phyloP scores from a whole-genome alignment of 2,888 invertebrate genomes.

The Drosophila monieri region DNA sequence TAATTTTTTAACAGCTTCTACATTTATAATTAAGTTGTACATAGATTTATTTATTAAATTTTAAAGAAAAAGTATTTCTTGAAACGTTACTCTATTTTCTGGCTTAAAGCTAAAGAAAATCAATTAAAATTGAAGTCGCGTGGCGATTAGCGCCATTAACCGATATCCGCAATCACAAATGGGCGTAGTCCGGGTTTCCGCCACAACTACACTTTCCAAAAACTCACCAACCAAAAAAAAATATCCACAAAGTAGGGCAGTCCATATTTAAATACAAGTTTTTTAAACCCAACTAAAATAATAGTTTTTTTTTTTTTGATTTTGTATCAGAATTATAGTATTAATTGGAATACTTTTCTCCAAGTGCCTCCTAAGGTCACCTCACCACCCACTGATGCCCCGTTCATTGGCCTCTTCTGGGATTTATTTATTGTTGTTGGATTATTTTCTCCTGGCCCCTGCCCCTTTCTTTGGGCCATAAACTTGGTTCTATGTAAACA shows the following conservation, averaged over 20 bases:
- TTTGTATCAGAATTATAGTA: too few species aligned
- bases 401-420: slow-evolving; percentile 49
- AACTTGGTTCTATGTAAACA: slow-evolving; percentile 11
- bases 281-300: neutral
- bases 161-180: slow-evolving; percentile 45
- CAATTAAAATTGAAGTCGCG: slow-evolving; percentile 68
- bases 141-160: slow-evolving; percentile 66
- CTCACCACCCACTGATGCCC: slow-evolving; percentile 1
- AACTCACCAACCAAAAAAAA: neutral
- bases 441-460: slow-evolving; percentile 24
- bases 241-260: neutral
- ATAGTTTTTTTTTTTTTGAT: neutral
- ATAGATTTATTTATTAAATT: neutral
- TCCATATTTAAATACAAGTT: neutral
- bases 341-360: neutral
- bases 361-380: slow-evolving; percentile 2
- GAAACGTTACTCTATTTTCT: neutral
- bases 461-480: slow-evolving; percentile 39
- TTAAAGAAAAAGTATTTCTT: neutral
- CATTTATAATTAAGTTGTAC: neutral
- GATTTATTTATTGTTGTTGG: slow-evolving; percentile 52
- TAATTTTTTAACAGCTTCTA: neutral
- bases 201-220: slow-evolving; percentile 7
- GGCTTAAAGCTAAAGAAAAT: slow-evolving; percentile 5
- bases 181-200: slow-evolving; percentile 55